Evolutionary conservation across 1,140 invertebrate genomes (phyloP), one percentile per base, ranked within the genome.

Genomic region (Drosophila chauvacae): DNA sequence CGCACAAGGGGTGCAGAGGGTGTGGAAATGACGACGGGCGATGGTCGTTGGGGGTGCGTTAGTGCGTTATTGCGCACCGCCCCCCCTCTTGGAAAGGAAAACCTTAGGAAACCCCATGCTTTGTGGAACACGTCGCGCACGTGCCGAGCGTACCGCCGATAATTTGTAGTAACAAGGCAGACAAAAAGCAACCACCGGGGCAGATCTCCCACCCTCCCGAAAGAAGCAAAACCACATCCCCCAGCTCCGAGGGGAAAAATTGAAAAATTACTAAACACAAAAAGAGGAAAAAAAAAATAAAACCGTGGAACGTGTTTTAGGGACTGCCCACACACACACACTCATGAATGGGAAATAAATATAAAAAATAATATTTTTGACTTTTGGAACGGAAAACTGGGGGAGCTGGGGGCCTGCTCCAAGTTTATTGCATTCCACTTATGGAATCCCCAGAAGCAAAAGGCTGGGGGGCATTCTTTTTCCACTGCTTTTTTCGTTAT

Each of bases 121-220:
- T 48, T 18, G 59, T 42, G 44, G 35, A 33, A 56, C 63, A 69
- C 74, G 83, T 79, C 53, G 72, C 37, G 73, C 84, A 88, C 84
- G 85, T 88, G 84, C 80, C 73, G 44, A 56, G 77, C 84, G 77
- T 68, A 80, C 70, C 61, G 80, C 73, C 84, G 74, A 88, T 88
- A 88, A 88, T 88, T 88, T 88, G 84, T 88, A 78, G 80, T 80
- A 88, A 88, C 84, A 88, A 88, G 69, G 47, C 81, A 77, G 71
- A 75, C 72, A 80, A 64, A 64, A 64, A 66, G 45, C 70, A 75
- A 79, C 80, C 75, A 80, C 75, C 69, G 39, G 78, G 51, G 65
- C 42, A 68, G 44, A 51, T 58, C 47, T 11, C 59, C 7, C 59
- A 44, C 60, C 30, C 41, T 23, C 37, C 33, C n/a, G 0, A n/a